Base-by-base conservation (phyloP, 2,888 invertebrate species). In the Gari tellinella region DNA sequence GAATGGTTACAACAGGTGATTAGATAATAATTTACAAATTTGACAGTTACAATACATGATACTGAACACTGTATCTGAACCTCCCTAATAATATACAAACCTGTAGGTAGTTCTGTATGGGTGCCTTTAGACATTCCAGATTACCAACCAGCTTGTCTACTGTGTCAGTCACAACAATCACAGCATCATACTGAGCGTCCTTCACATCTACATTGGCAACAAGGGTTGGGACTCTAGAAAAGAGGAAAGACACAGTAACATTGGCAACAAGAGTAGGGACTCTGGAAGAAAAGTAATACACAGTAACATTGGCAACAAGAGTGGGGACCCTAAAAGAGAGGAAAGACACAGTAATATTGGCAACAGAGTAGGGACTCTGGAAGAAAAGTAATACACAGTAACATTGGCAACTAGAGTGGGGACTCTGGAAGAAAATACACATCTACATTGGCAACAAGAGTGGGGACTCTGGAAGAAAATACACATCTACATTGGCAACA, bases 141-240 rank as follows among this genome's bases (percentile, higher is more conserved):
- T 86, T 73, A 4, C 86, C 89, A 14, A 84, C 80, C 26, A 92
- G 85, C 53, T 89, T 88, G 2, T 80, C 76, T 3, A 87, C 53
- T 21, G 65, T 72, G 68, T 91, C 87, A 23, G 92, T 89, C 14
- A 92, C 90, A 51, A 92, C 80, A 38, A 93, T 83, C 53, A 93
- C 90, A 38, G 89, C 88, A 85, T 93, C 92, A 86, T 86, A 92
- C 49, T 84, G 86, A 1, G 68, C 19, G 56, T 89, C 89, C 23
- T 72, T 81, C 15, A 91, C 77, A 70, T 89, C 84, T 5, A 80
- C 26, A 55, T 80, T 82, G 1, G 83, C 74, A 2, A 87, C 61
- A 14, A 90, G 56, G 25, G 72, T 51, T 8, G 85, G 84, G 40
- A 83, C 68, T 51, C 86, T 86, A 8, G 15, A 55, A 25, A 31